Evolutionary conservation across 2,113 vertebrate species (phyloP), one percentile per base, ranked within the genome.

Genomic region (Vimba vimba): DNA sequence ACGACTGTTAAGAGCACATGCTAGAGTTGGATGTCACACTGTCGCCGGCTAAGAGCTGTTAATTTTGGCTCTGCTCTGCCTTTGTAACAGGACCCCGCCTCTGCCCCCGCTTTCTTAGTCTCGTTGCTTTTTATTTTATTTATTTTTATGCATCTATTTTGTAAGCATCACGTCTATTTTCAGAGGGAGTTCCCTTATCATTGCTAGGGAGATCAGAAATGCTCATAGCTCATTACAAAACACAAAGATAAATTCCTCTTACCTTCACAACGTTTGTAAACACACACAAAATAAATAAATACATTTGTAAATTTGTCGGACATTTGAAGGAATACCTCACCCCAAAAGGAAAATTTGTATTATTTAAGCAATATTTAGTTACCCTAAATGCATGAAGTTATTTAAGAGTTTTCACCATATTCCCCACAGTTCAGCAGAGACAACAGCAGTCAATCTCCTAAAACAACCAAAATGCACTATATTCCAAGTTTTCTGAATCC

Each of bases 31-130:
- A 91, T 95, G 94, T 94, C 93, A 93, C 91, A 91, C 89, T 91
- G 93, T 94, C 68, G 90, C 89, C 87, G 60, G 69, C 91, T 89
- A 88, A 94, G 93, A 94, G 94, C 92, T 92, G 92, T 95, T 96
- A 91, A 95, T 95, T 96, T 96, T 94, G 93, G 90, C 91, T 91
- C 91, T 85, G 85, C 92, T 92, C 91, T 89, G 90, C 86, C 92
- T 87, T 89, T 83, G 86, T 76, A 89, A 87, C 83, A 21, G 23
- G 75, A 89, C 36, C 9, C 21, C 77, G 69, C 36, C 45, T 52
- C 39, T 4, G 36, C 60, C n/a, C n/a, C n/a, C 23, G 8, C 82
- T 83, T 78, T 85, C n/a, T 21, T 52, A 50, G 77, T 79, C 45
- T 59, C 21, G 21, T 57, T 52, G 45, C 47, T 66, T 64, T 85